phyloP scores from a whole-genome alignment of 2,797 vertebrate species.

The Sebastes goodei region DNA sequence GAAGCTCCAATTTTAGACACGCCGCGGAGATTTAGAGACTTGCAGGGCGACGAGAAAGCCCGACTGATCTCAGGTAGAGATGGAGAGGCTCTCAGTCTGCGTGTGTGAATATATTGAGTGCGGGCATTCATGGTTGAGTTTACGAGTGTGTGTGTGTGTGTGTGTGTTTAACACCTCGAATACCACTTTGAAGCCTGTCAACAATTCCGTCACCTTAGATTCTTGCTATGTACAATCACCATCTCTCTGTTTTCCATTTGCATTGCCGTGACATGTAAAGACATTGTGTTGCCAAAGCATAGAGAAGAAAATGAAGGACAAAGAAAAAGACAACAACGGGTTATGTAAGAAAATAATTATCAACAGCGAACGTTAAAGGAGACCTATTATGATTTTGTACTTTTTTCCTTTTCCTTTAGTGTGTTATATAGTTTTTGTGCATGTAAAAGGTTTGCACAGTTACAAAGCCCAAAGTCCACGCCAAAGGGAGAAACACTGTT shows the following conservation, averaged over 20 bases:
- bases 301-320: background rate
- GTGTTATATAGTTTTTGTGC: no score
- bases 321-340: background rate
- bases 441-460: no score
- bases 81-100: conserved; percentile 6
- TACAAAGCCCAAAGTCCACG: no score
- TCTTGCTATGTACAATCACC: background rate
- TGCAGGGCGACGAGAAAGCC: background rate
- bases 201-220: conserved; percentile 12
- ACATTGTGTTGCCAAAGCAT: background rate
- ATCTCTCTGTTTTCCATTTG: background rate
- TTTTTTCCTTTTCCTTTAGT: no score
- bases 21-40: conserved; percentile 12
- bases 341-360: background rate
- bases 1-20: conserved; percentile 52
- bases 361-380: background rate
- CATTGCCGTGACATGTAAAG: background rate
- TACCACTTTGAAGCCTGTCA: conserved; percentile 14
- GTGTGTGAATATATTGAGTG: background rate
- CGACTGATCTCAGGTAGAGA: conserved; percentile 44
- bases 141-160: background rate
- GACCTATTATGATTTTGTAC: no score
- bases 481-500: no score
- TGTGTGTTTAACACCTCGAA: background rate
- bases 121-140: background rate